Base-by-base conservation (phyloP, 2,888 invertebrate species). In the Drosophila parthenogenetica region DNA sequence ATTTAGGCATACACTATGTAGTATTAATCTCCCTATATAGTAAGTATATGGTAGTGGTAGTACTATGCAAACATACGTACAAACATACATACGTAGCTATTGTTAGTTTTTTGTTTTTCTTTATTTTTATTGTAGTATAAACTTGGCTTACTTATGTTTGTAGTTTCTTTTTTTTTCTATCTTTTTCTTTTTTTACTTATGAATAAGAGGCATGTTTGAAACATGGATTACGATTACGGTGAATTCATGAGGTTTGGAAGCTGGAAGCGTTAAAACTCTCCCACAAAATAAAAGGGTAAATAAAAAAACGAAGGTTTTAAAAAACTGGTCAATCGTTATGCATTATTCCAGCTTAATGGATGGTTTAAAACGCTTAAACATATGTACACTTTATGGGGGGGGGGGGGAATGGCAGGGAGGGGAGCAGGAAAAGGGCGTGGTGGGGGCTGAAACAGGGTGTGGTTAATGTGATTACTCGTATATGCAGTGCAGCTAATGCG, bases 81-180 rank as follows among this genome's bases (percentile, higher is more conserved):
- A 29, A 29, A 29, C 29, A 29, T 29, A 29, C 5, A 29, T 29
- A 8, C 29, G 29, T 29, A 70, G 55, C 51, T 75, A 50, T 65
- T 46, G 49, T 71, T 66, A 66, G 57, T 40, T 53, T 43, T 69
- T 54, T 60, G 53, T 29, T 29, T 19, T 19, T 19, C 3, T 19
- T 19, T 19, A 3, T 29, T 10, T 35, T 13, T 35, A 8, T 58
- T 35, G 35, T 13, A 35, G 45, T 64, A 64, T 73, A 71, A 57
- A 66, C 51, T 62, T 59, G 45, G 59, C 74, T 74, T 74, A 74
- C 50, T 37, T 61, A 66, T 66, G 50, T 60, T 43, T 46, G 32
- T 32, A 49, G 16, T 29, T 17, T 35, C 11, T 53, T n/a, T 5
- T 42, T 57, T 2, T 22, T 22, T 0, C 22, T 22, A 22, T 3